phyloP scores from a whole-genome alignment of 2,888 invertebrate genomes.

The Gymnosoma rotundatum region DNA sequence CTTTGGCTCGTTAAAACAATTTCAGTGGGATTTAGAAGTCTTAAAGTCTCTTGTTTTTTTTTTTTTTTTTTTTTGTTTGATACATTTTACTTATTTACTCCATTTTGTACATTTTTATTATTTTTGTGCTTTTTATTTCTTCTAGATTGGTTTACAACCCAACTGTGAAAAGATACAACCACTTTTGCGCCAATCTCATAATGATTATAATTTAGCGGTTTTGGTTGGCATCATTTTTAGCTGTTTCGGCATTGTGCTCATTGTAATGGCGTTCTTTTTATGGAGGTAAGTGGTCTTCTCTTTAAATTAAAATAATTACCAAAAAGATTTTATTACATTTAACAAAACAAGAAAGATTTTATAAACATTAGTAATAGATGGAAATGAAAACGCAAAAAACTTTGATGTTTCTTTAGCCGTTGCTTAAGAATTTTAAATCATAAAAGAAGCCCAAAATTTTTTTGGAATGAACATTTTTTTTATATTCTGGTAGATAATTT shows the following conservation, averaged over 20 bases:
- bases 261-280: constrained; percentile 87
- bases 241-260: constrained; percentile 86
- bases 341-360: constrained; percentile 17
- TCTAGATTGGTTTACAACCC: constrained; percentile 85
- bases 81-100: constrained; percentile 21
- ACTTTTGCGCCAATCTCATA: constrained; percentile 84
- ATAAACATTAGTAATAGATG: constrained; percentile 29
- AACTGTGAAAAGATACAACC: constrained; percentile 87
- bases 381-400: background rate
- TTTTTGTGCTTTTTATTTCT: constrained; percentile 49
- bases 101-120: constrained; percentile 18
- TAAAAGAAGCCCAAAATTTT: no score
- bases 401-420: no score
- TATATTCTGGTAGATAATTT: no score
- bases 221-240: constrained; percentile 88
- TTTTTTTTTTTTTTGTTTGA: constrained; percentile 45
- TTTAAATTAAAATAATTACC: constrained; percentile 12
- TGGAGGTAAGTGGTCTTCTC: constrained; percentile 86
- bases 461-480: no score
- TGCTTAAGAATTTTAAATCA: no score
- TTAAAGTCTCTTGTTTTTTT: constrained; percentile 6
- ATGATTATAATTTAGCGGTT: constrained; percentile 87
- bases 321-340: constrained; percentile 3
- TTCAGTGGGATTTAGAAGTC: constrained; percentile 1
- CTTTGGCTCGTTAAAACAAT: background rate